Evolutionary conservation across 2,888 invertebrate genomes (phyloP), one percentile per base, ranked within the genome.

Genomic region (Drosophila leonis): DNA sequence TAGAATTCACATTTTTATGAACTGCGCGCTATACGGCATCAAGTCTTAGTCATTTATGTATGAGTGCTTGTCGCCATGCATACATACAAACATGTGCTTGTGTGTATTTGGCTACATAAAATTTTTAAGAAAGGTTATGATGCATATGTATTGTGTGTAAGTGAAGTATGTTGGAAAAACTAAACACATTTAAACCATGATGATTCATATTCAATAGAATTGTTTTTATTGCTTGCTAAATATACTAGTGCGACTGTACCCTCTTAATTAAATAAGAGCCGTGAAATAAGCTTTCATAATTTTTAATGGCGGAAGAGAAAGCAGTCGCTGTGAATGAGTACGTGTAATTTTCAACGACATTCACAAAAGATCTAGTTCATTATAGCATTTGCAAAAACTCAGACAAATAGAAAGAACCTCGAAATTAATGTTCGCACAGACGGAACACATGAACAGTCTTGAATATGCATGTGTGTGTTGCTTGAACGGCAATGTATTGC

Each of bases 401-500:
- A 63, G 55, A 46, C 57, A 59, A 67, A 48, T 33, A 78, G 62
- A 79, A 79, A 78, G 62, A 79, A 79, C 69, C 65, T 76, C 55
- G 33, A 76, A 78, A 69, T 52, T 27, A 55, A 65, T 63, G 42
- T 41, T 44, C 35, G 31, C 52, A 71, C 42, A 46, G 20, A 46
- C 46, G 4, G 49, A 75, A 62, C 65, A 65, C 56, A 63, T 48
- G 61, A 44, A 54, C 59, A 41, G 18, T 42, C 62, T 29, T 27
- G 46, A 15, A 29, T 42, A 55, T 46, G 12, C 20, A 48, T 39
- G 41, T 65, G 48, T 54, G n/a, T 37, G 61, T 44, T 41, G 35
- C 52, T 60, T 66, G 52, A 65, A 52, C 71, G 82, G 61, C 78
- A 90, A 72, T 82, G 76, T 87, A 80, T 85, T 77, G 74, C 81